phyloP scores from a whole-genome alignment of 2,797 vertebrate genomes.

The Perodicticus potto region DNA sequence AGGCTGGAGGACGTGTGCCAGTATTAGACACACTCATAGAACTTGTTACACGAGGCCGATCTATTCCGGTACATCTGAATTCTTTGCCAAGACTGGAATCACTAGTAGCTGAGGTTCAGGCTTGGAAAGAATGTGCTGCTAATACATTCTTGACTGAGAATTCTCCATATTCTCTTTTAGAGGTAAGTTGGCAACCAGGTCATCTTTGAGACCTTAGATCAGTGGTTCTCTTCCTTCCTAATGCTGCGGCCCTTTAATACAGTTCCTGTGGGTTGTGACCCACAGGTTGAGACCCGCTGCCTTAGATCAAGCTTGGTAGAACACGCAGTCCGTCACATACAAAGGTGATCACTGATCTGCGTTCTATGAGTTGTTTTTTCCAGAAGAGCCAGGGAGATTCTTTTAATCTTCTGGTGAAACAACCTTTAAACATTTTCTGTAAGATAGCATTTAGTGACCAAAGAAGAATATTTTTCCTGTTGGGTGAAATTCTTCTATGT shows the following conservation, averaged over 20 bases:
- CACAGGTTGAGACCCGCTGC: no score
- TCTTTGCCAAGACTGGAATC: slow-evolving; percentile 93
- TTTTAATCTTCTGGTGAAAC: background rate
- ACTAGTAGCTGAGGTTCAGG: slow-evolving; percentile 93
- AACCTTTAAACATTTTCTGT: background rate
- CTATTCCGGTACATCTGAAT: slow-evolving; percentile 94
- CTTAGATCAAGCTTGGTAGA: background rate
- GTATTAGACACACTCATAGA: slow-evolving; percentile 94
- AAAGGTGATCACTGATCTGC: background rate
- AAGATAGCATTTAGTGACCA: background rate
- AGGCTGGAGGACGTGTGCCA: slow-evolving; percentile 95
- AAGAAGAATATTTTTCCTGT: background rate
- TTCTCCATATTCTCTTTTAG: slow-evolving; percentile 94
- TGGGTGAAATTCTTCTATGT: background rate
- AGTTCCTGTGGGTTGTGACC: no score
- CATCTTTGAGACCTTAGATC: background rate
- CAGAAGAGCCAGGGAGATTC: background rate
- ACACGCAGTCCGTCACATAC: background rate
- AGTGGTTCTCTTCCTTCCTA: no score
- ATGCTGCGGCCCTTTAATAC: no score
- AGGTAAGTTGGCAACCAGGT: slow-evolving; percentile 89
- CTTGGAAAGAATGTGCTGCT: slow-evolving; percentile 96
- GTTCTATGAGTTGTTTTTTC: background rate
- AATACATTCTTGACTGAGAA: slow-evolving; percentile 95
- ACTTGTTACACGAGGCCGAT: slow-evolving; percentile 93